A percentile compares a stretch with the other conserved stretches of the same genome.
These are phyloP conservation scores for Pangasius larnaudii DNA, from an alignment of 2,797 vertebrate genomes.

Conservation along the genomic window DNA sequence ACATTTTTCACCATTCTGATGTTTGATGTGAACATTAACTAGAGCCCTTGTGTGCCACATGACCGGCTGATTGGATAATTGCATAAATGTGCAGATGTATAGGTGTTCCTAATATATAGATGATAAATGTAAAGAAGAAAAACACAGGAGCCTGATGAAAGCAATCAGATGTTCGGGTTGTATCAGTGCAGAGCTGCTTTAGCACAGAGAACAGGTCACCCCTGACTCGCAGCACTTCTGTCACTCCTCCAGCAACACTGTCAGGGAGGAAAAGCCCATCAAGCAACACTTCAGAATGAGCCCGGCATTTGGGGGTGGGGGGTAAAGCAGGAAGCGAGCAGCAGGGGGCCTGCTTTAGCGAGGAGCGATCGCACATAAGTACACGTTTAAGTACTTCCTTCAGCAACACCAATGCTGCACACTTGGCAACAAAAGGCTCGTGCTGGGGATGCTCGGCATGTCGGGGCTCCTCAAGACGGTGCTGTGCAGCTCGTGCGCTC, in stretches of 20 bases:
- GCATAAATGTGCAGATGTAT: neutral
- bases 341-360: constrained; percentile 47
- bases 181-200: constrained; percentile 42
- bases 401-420: constrained; percentile 43
- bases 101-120: neutral
- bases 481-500: neutral
- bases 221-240: constrained; percentile 48
- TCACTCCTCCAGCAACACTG: constrained; percentile 56
- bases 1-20: neutral
- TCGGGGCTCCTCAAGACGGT: neutral
- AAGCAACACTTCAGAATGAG: constrained; percentile 57
- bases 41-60: neutral
- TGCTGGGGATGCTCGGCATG: constrained; percentile 38
- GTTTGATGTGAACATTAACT: neutral
- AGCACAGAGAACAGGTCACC: constrained; percentile 47
- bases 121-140: neutral
- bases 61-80: neutral
- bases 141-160: constrained; percentile 4
- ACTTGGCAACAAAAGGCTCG: constrained; percentile 55
- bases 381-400: constrained; percentile 61
- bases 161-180: constrained; percentile 24
- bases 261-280: constrained; percentile 56
- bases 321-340: constrained; percentile 40
- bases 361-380: constrained; percentile 56
- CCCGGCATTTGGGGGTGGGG: neutral